Conservation (phyloP, 1,140 invertebrate species). For the Paraescarpia echinospica region DNA sequence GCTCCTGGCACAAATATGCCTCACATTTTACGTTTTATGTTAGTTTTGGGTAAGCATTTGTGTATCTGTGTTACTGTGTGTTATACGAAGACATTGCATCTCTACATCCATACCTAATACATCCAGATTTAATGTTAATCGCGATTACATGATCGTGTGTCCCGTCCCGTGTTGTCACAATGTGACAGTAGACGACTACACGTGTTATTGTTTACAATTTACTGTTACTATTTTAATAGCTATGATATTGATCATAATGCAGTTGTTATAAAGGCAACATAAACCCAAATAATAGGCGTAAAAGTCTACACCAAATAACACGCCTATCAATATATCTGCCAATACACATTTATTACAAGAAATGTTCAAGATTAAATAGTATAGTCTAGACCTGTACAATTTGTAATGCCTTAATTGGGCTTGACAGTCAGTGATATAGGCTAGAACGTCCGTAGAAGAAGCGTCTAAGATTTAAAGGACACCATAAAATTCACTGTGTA, state of each 20-base stretch:
- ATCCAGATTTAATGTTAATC: background rate
- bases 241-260: background rate
- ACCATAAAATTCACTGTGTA: no score
- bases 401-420: no score
- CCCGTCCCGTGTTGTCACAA: background rate
- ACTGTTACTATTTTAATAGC: background rate
- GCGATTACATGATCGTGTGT: background rate
- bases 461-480: no score
- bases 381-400: no score
- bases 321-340: no score
- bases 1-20: background rate
- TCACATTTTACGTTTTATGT: background rate
- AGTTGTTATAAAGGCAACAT: no score
- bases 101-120: background rate
- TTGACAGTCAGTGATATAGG: no score
- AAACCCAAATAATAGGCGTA: no score
- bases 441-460: no score
- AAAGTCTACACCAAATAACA: no score
- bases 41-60: background rate
- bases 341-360: no score
- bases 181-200: background rate
- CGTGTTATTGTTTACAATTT: background rate
- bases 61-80: background rate
- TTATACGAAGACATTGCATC: background rate
- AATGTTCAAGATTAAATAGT: no score